These are phyloP conservation scores for Gorsachius goisagi DNA, from an alignment of 2,113 vertebrate genomes.

Conservation along the genomic window DNA sequence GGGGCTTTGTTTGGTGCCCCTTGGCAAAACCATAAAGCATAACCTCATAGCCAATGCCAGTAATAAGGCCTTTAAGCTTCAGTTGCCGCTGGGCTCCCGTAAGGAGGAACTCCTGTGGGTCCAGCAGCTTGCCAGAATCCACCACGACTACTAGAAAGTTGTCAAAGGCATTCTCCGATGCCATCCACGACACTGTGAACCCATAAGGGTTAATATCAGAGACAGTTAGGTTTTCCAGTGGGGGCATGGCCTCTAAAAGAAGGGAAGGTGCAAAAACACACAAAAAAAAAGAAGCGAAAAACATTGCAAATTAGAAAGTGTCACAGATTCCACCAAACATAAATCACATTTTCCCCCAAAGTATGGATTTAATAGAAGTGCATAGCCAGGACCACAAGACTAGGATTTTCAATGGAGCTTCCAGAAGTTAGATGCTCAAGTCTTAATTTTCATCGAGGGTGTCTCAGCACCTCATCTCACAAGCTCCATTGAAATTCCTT, in stretches of 20 bases:
- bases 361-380: background rate
- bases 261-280: constrained; percentile 74
- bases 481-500: background rate
- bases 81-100: constrained; percentile 76
- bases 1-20: constrained; percentile 88
- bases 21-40: constrained; percentile 86
- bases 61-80: constrained; percentile 83
- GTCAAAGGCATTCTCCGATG: constrained; percentile 86
- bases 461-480: background rate
- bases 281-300: background rate
- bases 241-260: constrained; percentile 88
- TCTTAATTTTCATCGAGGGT: background rate
- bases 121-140: constrained; percentile 94
- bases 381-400: background rate
- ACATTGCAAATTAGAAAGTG: constrained; percentile 2
- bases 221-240: constrained; percentile 94
- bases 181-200: constrained; percentile 83
- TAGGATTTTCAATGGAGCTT: background rate
- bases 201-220: constrained; percentile 88
- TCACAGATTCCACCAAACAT: background rate
- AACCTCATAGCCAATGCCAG: constrained; percentile 84
- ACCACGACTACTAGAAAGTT: constrained; percentile 90
- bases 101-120: constrained; percentile 86
- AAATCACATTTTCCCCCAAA: background rate
- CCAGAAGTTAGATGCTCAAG: background rate